phyloP scores from a whole-genome alignment of 2,797 vertebrate genomes.

The Diglossa cyanea region DNA sequence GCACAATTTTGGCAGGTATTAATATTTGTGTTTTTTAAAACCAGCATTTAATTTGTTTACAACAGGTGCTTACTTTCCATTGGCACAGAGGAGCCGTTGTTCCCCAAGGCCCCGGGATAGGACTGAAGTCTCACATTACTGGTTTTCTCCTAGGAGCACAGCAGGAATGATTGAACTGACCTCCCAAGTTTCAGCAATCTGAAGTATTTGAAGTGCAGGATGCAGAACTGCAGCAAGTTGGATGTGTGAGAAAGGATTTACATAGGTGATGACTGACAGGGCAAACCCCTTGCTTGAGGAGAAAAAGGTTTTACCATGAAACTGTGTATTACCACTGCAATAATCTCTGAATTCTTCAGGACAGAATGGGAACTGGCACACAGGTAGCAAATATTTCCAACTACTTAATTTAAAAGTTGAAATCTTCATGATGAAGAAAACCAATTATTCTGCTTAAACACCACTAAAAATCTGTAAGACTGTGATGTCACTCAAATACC shows the following conservation, averaged over 20 bases:
- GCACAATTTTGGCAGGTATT: conserved; percentile 68
- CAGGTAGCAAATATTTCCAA: neutral
- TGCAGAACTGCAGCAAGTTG: neutral
- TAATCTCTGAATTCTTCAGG: neutral
- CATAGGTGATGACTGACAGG: conserved; percentile 58
- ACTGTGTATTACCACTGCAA: neutral
- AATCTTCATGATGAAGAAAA: neutral
- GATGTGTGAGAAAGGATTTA: conserved; percentile 7
- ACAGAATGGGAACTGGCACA: neutral
- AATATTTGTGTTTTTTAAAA: conserved; percentile 72
- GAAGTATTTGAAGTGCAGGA: conserved; percentile 27
- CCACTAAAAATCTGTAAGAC: neutral
- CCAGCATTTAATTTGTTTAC: conserved; percentile 72
- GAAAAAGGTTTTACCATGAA: neutral
- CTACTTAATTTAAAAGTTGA: neutral
- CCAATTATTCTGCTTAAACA: accelerated
- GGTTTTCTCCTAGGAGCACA: conserved; percentile 35
- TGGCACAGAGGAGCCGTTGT: conserved; percentile 62
- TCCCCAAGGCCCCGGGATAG: conserved; percentile 2
- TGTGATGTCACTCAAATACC: neutral
- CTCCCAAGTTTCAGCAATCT: conserved; percentile 48
- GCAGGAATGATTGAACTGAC: conserved; percentile 38
- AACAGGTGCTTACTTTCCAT: conserved; percentile 73
- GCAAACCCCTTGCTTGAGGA: neutral
- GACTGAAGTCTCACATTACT: conserved; percentile 57